A percentile compares a stretch with the other conserved stretches of the same genome.
phyloP scores from a whole-genome alignment of 2,888 invertebrate genomes.

The Rhagium mordax region DNA sequence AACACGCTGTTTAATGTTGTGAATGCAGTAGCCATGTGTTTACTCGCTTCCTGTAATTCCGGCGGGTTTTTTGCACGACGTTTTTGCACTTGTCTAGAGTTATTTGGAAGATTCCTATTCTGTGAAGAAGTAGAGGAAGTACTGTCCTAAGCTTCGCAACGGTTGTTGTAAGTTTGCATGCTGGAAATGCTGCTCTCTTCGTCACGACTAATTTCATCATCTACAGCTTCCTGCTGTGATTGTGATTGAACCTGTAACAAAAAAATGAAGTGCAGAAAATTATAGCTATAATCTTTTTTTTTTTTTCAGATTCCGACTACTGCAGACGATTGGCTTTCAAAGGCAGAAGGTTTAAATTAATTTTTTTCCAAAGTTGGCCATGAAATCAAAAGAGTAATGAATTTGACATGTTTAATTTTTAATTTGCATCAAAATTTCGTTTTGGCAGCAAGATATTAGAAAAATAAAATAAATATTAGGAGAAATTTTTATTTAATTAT shows the following conservation, averaged over 20 bases:
- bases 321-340: slow-evolving; percentile 4
- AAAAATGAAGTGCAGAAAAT: neutral
- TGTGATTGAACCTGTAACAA: neutral
- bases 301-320: neutral
- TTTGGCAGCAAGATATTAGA: no score
- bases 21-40: slow-evolving; percentile 7
- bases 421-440: no score
- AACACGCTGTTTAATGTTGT: slow-evolving; percentile 4
- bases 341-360: slow-evolving; percentile 9
- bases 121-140: neutral
- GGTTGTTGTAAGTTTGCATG: neutral
- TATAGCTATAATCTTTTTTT: neutral
- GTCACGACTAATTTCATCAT: neutral
- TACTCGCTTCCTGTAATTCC: slow-evolving; percentile 18
- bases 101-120: neutral
- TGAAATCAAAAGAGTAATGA: no score
- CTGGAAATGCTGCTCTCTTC: neutral
- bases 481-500: no score
- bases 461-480: no score
- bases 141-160: neutral
- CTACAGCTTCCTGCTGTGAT: neutral
- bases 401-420: no score
- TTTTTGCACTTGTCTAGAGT: neutral
- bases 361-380: no score
- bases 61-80: slow-evolving; percentile 1